Base-by-base conservation (phyloP, 2,888 invertebrate species). In the Oscheius sp. region DNA sequence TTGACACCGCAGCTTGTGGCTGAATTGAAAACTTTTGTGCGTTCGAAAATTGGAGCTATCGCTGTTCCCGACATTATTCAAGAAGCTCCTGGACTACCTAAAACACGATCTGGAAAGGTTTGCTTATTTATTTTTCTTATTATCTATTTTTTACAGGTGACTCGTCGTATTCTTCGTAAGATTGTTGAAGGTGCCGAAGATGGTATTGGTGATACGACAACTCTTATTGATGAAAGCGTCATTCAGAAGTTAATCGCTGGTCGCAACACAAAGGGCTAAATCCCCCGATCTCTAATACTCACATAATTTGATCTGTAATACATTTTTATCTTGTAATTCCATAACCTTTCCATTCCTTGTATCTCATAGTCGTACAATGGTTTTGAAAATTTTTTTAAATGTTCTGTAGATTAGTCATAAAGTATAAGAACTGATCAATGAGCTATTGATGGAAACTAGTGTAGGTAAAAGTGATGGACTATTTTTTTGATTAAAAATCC, bases 51-150 rank as follows among this genome's bases (percentile, higher is more conserved):
- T 81, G 97, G 97, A 1, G 93, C 96, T 0, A 95, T 98, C 87
- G 97, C 97, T 0, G 91, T 92, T 82, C 97, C 97, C 0, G 97
- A 97, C 86, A 91, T 92, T 38, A 91, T 98, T 68, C 97, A 98
- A 77, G 91, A 93, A 86, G 95, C 96, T 0, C 94, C 95, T 0
- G 93, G 92, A 0, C 89, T 98, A 73, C 98, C 98, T 0, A 85
- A 85, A 70, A 85, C 85, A 0, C 80, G 85, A 38, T 96, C 96
- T 0, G 98, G 98, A 1, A 98, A 98, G 89, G 96, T 73, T 47
- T 28, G 6, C 41, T 17, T 2, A 12, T 26, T 8, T 26, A 22
- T n/a, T 30, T 5, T 22, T 1, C 2, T 65, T 8, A 17, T 32
- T 26, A 28, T 17, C 17, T 20, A 12, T 57, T 28, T 1, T n/a